Evolutionary conservation across 2,888 invertebrate genomes (phyloP).

Genomic region (Nomada hirtipes): DNA sequence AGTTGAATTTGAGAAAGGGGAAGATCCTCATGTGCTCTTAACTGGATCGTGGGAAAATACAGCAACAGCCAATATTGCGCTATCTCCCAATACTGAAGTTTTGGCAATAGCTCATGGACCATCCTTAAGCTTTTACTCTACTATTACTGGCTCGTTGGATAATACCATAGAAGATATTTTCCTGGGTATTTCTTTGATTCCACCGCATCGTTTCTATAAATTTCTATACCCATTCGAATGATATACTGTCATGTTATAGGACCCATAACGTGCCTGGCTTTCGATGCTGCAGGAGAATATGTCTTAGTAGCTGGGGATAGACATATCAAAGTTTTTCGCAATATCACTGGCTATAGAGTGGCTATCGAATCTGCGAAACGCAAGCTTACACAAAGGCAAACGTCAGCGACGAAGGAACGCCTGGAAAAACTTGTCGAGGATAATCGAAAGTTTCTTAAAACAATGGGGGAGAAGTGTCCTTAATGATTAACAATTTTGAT

Average conservation of each 20-base stretch:
- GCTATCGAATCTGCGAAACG: conserved; percentile 84
- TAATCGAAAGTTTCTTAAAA: conserved; percentile 84
- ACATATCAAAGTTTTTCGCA: conserved; percentile 92
- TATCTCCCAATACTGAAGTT: conserved; percentile 93
- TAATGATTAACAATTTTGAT: conserved; percentile 48
- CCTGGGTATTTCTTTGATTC: conserved; percentile 83
- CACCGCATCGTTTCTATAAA: neutral
- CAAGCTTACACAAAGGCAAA: conserved; percentile 87
- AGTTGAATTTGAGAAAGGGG: conserved; percentile 93
- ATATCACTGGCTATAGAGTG: conserved; percentile 89
- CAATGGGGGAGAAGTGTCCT: conserved; percentile 76
- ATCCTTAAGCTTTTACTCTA: conserved; percentile 89
- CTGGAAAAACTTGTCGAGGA: conserved; percentile 89
- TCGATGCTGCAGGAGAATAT: conserved; percentile 91
- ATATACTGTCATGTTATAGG: conserved; percentile 86
- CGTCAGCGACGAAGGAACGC: conserved; percentile 91
- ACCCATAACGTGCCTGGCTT: conserved; percentile 88
- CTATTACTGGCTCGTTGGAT: conserved; percentile 87
- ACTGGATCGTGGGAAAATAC: conserved; percentile 87
- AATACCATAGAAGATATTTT: conserved; percentile 89
- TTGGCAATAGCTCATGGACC: conserved; percentile 89
- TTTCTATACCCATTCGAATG: neutral
- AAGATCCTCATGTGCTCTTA: conserved; percentile 90
- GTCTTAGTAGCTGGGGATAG: conserved; percentile 91
- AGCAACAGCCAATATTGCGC: conserved; percentile 87